Evolutionary conservation across 1,140 invertebrate genomes (phyloP).

Genomic region (Frieseomelitta varia): DNA sequence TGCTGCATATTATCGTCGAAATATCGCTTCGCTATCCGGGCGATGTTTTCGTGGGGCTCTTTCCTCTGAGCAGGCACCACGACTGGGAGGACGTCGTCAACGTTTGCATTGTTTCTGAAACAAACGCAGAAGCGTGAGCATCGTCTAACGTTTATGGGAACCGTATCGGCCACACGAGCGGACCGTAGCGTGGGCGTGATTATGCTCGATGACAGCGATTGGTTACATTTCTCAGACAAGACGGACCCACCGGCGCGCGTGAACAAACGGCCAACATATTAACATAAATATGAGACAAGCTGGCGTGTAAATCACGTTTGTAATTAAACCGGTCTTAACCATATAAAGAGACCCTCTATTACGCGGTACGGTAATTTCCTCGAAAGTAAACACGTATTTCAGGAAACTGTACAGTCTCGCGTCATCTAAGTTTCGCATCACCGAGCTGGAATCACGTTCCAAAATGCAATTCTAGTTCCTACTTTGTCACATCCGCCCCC

Average conservation of each 20-base stretch:
- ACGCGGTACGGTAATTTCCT: not conserved
- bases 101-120: constrained; percentile 78
- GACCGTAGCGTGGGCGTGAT: constrained; percentile 45
- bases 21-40: constrained; percentile 77
- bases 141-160: constrained; percentile 31
- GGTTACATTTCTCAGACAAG: not conserved
- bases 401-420: not conserved
- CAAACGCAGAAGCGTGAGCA: constrained; percentile 42
- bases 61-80: constrained; percentile 69
- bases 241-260: not conserved
- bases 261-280: not conserved
- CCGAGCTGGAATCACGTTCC: not conserved
- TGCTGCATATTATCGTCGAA: constrained; percentile 84
- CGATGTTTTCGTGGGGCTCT: constrained; percentile 76
- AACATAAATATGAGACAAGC: not conserved
- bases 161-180: not conserved
- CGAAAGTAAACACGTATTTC: constrained; percentile 1
- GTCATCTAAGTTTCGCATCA: not conserved
- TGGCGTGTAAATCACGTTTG: not conserved
- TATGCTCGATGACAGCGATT: constrained; percentile 15
- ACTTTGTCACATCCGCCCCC: not conserved
- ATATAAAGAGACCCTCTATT: not conserved
- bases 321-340: not conserved
- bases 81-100: constrained; percentile 65
- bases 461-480: not conserved